phyloP scores from a whole-genome alignment of 2,888 invertebrate genomes.

The Platerodrilus igneus region DNA sequence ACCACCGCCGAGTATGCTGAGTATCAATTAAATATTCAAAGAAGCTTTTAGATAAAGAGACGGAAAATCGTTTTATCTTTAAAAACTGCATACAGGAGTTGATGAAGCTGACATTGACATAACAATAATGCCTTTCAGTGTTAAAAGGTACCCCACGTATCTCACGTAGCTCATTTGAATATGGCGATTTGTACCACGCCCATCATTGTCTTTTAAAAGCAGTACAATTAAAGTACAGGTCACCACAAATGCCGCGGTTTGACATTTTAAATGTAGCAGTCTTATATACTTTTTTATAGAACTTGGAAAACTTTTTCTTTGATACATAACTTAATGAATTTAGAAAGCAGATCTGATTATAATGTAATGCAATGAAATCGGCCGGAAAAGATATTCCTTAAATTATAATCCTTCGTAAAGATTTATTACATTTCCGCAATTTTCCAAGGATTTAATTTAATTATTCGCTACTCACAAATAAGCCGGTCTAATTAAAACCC shows the following conservation, averaged over 20 bases:
- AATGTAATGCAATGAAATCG: conserved; percentile 22
- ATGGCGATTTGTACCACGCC: conserved; percentile 16
- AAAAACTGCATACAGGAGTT: conserved; percentile 12
- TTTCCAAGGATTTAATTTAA: conserved; percentile 16
- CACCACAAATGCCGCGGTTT: conserved; percentile 18
- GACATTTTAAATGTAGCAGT: conserved; percentile 21
- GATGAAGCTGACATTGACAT: conserved; percentile 10
- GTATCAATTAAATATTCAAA: conserved; percentile 13
- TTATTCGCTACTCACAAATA: no score
- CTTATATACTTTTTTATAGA: no score
- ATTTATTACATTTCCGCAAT: conserved; percentile 22
- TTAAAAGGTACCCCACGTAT: conserved; percentile 11
- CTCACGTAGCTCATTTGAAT: conserved; percentile 18
- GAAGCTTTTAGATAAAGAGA: conserved; percentile 7
- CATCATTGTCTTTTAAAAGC: conserved; percentile 14
- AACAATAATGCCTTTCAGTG: conserved; percentile 7
- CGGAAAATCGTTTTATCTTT: conserved; percentile 10
- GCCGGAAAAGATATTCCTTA: conserved; percentile 23
- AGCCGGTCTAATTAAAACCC: no score
- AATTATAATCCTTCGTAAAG: conserved; percentile 23
- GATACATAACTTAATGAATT: no score
- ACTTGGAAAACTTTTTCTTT: no score
- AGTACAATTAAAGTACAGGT: conserved; percentile 19
- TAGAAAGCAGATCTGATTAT: conserved; percentile 22
- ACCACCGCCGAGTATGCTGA: no score